Conservation (phyloP, 2,888 invertebrate species). For the Papilio elwesi region DNA sequence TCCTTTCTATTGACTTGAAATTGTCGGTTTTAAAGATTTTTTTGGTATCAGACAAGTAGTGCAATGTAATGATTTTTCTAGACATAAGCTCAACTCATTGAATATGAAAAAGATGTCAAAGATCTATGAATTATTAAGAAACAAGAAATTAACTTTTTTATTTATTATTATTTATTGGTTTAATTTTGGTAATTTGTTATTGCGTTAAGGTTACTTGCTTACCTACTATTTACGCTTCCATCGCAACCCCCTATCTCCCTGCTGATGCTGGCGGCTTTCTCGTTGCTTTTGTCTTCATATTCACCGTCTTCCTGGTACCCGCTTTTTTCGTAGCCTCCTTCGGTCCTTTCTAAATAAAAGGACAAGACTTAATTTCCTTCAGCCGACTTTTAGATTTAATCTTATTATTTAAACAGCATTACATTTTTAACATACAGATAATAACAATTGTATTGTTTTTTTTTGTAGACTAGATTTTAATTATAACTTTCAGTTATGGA, state of each 20-base stretch:
- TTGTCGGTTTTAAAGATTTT: no score
- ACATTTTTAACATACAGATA: neutral
- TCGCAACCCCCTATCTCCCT: constrained; percentile 52
- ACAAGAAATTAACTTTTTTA: no score
- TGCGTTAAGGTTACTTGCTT: neutral
- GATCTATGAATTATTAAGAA: no score
- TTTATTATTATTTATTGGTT: neutral
- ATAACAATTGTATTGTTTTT: neutral
- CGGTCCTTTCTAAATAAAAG: constrained; percentile 45
- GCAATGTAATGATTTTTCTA: no score
- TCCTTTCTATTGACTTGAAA: no score
- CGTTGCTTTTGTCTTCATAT: constrained; percentile 56
- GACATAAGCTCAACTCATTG: no score
- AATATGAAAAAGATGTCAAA: no score
- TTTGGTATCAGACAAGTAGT: no score
- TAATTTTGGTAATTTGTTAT: neutral
- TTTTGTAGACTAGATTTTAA: neutral
- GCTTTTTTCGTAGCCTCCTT: constrained; percentile 58
- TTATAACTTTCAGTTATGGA: neutral
- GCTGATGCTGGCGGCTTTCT: constrained; percentile 59
- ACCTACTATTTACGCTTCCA: constrained; percentile 47
- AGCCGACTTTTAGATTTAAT: constrained; percentile 18
- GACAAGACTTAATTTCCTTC: constrained; percentile 3
- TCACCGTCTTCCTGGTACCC: constrained; percentile 48
- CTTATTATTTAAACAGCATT: neutral